Conservation (phyloP, 2,888 invertebrate genomes). For the Agonopterix subpropinquella region DNA sequence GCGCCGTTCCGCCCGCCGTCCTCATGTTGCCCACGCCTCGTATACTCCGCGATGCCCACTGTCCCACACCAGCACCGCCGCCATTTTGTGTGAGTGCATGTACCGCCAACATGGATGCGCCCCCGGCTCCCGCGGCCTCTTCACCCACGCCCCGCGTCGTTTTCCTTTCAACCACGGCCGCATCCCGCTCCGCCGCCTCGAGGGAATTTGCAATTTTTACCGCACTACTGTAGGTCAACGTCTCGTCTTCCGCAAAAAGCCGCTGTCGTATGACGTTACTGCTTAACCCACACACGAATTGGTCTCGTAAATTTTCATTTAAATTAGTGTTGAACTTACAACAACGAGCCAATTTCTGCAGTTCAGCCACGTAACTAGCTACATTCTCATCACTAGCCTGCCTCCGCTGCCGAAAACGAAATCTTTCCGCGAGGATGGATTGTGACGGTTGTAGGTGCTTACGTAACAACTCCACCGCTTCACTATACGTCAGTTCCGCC, state of each 20-base stretch:
- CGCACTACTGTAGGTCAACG: background rate
- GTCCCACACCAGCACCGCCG: too few species aligned
- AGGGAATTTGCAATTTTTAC: slow-evolving; percentile 1
- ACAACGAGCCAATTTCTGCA: slow-evolving; percentile 1
- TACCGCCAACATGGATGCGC: too few species aligned
- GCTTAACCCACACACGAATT: slow-evolving; percentile 6
- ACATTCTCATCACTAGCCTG: slow-evolving; percentile 3
- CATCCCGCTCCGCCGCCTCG: slow-evolving; percentile 3
- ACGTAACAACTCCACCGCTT: slow-evolving; percentile 1
- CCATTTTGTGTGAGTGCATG: too few species aligned
- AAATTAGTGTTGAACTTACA: slow-evolving; percentile 1
- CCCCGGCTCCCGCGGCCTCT: background rate
- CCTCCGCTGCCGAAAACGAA: slow-evolving; percentile 6
- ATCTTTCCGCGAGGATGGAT: slow-evolving; percentile 7
- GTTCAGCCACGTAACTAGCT: slow-evolving; percentile 4
- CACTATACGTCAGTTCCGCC: slow-evolving; percentile 1
- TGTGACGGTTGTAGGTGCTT: slow-evolving; percentile 8
- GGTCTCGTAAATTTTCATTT: slow-evolving; percentile 6
- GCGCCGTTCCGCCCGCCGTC: too few species aligned
- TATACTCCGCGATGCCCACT: too few species aligned
- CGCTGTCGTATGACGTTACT: slow-evolving; percentile 6
- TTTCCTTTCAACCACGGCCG: slow-evolving; percentile 1
- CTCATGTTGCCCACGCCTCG: too few species aligned
- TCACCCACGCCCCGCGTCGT: background rate
- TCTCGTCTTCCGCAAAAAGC: slow-evolving; percentile 6